phyloP scores from a whole-genome alignment of 2,888 invertebrate genomes.

The Eupithecia exiguata region DNA sequence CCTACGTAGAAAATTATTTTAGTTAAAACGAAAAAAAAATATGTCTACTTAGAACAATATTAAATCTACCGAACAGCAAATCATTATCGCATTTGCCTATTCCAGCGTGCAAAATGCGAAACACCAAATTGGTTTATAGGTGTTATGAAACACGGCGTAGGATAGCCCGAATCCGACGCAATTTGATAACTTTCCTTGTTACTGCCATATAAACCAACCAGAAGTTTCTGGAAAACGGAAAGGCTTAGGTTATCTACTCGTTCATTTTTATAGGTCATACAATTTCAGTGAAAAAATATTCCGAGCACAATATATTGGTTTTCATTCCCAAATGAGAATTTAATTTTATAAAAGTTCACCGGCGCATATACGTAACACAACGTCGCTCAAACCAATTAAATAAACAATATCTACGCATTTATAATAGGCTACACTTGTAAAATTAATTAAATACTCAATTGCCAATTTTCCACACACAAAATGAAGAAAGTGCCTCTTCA shows the following conservation, averaged over 20 bases:
- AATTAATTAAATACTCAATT: conserved; percentile 22
- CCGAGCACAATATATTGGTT: background rate
- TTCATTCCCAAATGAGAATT: background rate
- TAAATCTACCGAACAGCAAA: background rate
- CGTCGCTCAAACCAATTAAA: conserved; percentile 10
- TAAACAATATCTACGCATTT: conserved; percentile 9
- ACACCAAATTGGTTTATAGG: conserved; percentile 38
- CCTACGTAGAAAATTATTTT: background rate
- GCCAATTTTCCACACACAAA: conserved; percentile 28
- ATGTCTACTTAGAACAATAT: background rate
- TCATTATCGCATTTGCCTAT: conserved; percentile 32
- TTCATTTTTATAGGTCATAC: background rate
- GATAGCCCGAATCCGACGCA: conserved; percentile 34
- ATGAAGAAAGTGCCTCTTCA: conserved; percentile 36
- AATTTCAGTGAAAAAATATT: background rate
- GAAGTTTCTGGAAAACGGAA: conserved; percentile 1
- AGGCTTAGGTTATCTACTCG: background rate
- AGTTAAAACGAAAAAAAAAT: background rate
- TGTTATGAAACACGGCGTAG: conserved; percentile 34
- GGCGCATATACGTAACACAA: background rate
- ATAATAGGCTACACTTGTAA: conserved; percentile 13
- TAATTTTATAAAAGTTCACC: background rate
- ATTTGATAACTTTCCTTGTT: conserved; percentile 60
- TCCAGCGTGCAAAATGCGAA: conserved; percentile 31
- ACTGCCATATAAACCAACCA: conserved; percentile 24